phyloP scores from a whole-genome alignment of 2,888 invertebrate species.

The Dryobota labecula region DNA sequence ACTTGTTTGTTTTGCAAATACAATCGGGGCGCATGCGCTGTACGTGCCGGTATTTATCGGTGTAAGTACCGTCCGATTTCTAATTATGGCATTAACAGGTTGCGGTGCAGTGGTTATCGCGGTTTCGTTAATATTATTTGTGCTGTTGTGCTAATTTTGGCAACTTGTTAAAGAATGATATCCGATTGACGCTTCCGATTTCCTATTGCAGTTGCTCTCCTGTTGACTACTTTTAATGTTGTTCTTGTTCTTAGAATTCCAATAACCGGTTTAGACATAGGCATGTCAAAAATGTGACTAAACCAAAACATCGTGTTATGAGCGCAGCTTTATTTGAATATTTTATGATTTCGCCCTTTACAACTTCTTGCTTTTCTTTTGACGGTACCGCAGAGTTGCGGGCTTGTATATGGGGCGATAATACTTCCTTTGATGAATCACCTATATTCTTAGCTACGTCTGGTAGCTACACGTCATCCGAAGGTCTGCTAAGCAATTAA shows the following conservation, averaged over 20 bases:
- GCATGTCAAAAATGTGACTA: constrained; percentile 49
- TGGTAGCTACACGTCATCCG: constrained; percentile 8
- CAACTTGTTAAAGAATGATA: constrained; percentile 42
- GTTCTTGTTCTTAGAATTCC: constrained; percentile 29
- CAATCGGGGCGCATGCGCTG: constrained; percentile 73
- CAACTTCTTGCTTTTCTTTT: constrained; percentile 30
- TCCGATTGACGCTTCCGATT: constrained; percentile 55
- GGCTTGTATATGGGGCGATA: not conserved
- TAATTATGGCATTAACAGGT: constrained; percentile 70
- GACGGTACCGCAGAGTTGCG: constrained; percentile 2
- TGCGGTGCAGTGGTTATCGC: constrained; percentile 58
- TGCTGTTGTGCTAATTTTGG: constrained; percentile 49
- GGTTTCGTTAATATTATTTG: constrained; percentile 59
- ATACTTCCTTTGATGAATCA: constrained; percentile 10
- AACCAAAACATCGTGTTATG: constrained; percentile 34
- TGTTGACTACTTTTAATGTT: constrained; percentile 20
- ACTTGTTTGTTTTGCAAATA: constrained; percentile 70
- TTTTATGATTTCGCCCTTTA: constrained; percentile 31
- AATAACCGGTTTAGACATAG: constrained; percentile 46
- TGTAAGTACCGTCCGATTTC: constrained; percentile 71
- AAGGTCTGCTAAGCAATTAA: not conserved
- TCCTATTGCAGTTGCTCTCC: constrained; percentile 38
- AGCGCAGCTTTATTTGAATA: constrained; percentile 37
- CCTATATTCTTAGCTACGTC: not conserved
- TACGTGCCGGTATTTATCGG: constrained; percentile 71